A percentile compares a stretch with the other conserved stretches of the same genome.
Conservation (phyloP, 2,113 vertebrate genomes). For the Istiophorus platypterus region DNA sequence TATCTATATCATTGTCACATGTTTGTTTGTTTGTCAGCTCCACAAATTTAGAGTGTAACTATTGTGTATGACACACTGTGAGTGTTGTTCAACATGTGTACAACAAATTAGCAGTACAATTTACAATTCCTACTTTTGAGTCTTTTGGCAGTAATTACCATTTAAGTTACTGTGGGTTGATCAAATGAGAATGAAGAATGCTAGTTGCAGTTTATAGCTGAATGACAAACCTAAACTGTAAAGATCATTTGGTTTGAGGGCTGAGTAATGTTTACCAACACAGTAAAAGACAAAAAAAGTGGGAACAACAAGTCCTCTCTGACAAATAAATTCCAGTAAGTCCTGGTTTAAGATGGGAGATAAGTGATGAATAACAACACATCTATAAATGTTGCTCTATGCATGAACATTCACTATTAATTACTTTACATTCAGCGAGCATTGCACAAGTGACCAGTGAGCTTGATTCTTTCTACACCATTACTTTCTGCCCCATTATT, state of each 20-base stretch:
- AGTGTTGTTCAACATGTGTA: too few relatives aligned
- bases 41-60: neutral
- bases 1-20: neutral
- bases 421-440: neutral
- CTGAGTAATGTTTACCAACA: slow-evolving; percentile 33
- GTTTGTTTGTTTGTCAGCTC: neutral
- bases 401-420: neutral
- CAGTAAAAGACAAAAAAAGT: neutral
- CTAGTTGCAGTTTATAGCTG: slow-evolving; percentile 1
- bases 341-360: neutral
- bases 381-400: neutral
- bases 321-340: neutral
- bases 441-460: neutral
- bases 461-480: too few relatives aligned
- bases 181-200: neutral
- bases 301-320: neutral
- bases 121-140: neutral
- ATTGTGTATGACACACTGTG: too few relatives aligned
- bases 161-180: neutral
- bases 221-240: neutral
- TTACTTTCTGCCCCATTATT: too few relatives aligned
- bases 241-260: slow-evolving; percentile 1
- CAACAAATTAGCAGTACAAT: neutral
- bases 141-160: slow-evolving; percentile 9
- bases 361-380: neutral